These are phyloP conservation scores for Momotus momota DNA, from an alignment of 2,797 vertebrate species.

Conservation along the genomic window DNA sequence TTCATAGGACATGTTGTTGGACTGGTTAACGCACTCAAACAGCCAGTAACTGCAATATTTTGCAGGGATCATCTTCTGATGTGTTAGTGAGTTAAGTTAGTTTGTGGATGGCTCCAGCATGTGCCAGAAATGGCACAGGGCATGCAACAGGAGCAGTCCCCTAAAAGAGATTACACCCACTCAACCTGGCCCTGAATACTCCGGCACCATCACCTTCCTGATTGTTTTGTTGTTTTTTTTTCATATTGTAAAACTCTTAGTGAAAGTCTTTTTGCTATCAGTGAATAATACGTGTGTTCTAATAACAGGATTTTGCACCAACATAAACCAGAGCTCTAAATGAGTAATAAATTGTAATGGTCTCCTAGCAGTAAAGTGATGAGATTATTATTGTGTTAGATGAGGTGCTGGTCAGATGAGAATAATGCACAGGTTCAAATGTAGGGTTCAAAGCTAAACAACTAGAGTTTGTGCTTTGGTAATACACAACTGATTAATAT, in stretches of 20 bases:
- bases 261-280: neutral
- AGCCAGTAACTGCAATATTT: neutral
- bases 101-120: neutral
- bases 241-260: neutral
- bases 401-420: neutral
- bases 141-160: neutral
- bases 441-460: neutral
- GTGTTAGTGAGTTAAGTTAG: neutral
- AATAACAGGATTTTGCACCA: neutral
- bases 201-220: neutral
- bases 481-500: neutral
- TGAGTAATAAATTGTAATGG: neutral
- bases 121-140: neutral
- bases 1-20: neutral
- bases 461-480: neutral
- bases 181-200: accelerated
- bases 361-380: neutral
- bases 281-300: neutral
- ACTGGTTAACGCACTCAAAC: neutral
- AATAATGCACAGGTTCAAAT: neutral
- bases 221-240: neutral
- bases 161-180: neutral
- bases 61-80: neutral
- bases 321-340: neutral
- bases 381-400: neutral